These are phyloP conservation scores for Epizoanthus rinbou DNA, from an alignment of 92 coral and sea anemone genomes.

Conservation along the genomic window DNA sequence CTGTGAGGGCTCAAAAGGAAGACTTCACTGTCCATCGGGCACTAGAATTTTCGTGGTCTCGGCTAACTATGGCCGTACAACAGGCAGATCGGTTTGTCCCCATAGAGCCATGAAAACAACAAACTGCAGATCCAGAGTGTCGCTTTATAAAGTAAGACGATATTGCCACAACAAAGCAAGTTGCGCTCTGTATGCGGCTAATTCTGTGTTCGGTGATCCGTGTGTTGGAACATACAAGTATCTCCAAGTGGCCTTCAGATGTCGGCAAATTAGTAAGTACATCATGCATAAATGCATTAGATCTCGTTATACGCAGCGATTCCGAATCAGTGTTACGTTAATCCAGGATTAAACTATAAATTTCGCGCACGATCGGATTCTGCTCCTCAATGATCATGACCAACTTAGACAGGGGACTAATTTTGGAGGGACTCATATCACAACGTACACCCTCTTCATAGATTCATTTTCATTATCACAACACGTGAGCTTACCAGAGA, in stretches of 20 bases:
- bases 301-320: too few relatives aligned
- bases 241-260: slow-evolving; percentile 42
- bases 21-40: slow-evolving; percentile 41
- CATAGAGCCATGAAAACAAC: slow-evolving; percentile 43
- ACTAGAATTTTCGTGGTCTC: slow-evolving; percentile 26
- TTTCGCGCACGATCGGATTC: too few relatives aligned
- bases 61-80: slow-evolving; percentile 60
- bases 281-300: too few relatives aligned
- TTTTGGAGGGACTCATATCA: too few relatives aligned
- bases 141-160: slow-evolving; percentile 36
- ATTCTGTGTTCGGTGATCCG: slow-evolving; percentile 51
- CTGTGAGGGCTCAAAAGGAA: slow-evolving; percentile 45
- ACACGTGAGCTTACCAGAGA: too few relatives aligned
- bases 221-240: slow-evolving; percentile 49
- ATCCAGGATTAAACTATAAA: too few relatives aligned
- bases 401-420: too few relatives aligned
- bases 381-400: too few relatives aligned
- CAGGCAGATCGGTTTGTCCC: slow-evolving; percentile 39
- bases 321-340: too few relatives aligned
- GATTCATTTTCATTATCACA: too few relatives aligned
- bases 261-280: slow-evolving; percentile 7
- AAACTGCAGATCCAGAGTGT: slow-evolving; percentile 26
- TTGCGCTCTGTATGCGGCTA: slow-evolving; percentile 42
- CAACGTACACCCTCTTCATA: too few relatives aligned
- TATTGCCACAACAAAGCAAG: slow-evolving; percentile 41